These are phyloP conservation scores for Garrulus glandarius DNA, from an alignment of 2,797 vertebrate genomes.

Conservation along the genomic window DNA sequence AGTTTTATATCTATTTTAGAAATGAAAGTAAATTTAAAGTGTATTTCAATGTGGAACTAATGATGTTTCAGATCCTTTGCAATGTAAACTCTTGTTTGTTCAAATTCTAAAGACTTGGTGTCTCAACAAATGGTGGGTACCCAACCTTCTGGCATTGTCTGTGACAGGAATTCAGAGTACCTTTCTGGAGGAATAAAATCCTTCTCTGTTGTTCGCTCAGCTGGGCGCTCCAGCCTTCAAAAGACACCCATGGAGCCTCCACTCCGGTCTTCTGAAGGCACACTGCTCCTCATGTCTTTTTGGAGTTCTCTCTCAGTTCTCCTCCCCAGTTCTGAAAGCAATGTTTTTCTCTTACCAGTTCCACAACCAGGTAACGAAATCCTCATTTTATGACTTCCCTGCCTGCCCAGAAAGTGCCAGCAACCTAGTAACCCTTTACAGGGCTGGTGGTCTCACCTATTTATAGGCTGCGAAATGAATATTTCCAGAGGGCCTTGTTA, in stretches of 20 bases:
- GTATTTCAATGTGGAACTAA: not conserved
- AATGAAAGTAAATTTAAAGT: not conserved
- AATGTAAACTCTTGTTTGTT: not conserved
- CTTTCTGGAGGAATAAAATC: not conserved
- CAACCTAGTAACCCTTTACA: not conserved
- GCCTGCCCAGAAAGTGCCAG: not conserved
- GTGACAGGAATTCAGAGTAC: not conserved
- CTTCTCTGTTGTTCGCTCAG: not conserved
- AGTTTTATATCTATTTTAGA: not conserved
- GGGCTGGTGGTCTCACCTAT: not conserved
- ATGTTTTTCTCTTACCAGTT: not conserved
- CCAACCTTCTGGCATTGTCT: not conserved
- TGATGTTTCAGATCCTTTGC: not conserved
- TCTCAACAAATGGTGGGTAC: not conserved
- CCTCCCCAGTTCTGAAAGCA: not conserved
- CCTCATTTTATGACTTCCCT: not conserved
- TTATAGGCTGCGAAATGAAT: constrained; percentile 25
- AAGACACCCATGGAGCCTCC: accelerated
- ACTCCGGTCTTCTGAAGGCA: not conserved
- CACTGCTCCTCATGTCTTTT: accelerated
- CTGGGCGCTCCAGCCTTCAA: not conserved
- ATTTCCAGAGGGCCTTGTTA: constrained; percentile 26
- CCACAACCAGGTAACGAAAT: not conserved
- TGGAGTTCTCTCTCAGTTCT: not conserved
- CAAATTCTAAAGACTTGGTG: not conserved